Evolutionary conservation across 2,113 vertebrate genomes (phyloP).

Genomic region (Talpa occidentalis): DNA sequence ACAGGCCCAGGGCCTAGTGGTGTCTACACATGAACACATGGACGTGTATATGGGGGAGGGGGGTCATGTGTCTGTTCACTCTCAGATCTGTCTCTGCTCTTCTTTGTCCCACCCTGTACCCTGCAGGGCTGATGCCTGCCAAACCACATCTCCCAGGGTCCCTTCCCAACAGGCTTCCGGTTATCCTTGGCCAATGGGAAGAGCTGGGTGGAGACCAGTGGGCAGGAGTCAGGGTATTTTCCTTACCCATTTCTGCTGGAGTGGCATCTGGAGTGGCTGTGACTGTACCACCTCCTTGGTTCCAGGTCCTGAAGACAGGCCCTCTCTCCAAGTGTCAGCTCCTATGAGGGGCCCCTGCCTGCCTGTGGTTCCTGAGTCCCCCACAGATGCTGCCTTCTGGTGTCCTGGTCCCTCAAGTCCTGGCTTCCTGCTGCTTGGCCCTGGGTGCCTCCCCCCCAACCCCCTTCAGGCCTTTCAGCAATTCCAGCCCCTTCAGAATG

Average conservation of each 20-base stretch:
- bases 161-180: background rate
- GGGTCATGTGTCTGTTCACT: too few species aligned
- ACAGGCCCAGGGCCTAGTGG: accelerated
- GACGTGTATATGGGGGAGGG: too few species aligned
- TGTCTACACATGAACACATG: too few species aligned
- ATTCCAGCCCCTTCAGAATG: background rate
- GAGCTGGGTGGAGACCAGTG: background rate
- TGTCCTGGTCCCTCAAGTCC: background rate
- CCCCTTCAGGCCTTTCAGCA: background rate
- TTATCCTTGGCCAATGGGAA: background rate
- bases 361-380: background rate
- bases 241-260: accelerated
- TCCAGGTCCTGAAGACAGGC: background rate
- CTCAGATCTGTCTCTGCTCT: background rate
- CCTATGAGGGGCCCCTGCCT: background rate
- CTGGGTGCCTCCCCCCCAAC: accelerated
- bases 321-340: background rate
- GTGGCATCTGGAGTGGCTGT: too few species aligned
- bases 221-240: background rate
- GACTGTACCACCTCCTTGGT: background rate
- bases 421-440: background rate
- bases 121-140: background rate
- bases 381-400: background rate
- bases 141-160: background rate
- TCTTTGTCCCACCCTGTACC: background rate